These are phyloP conservation scores for Thecophora atra DNA, from an alignment of 2,888 invertebrate genomes.

Conservation along the genomic window DNA sequence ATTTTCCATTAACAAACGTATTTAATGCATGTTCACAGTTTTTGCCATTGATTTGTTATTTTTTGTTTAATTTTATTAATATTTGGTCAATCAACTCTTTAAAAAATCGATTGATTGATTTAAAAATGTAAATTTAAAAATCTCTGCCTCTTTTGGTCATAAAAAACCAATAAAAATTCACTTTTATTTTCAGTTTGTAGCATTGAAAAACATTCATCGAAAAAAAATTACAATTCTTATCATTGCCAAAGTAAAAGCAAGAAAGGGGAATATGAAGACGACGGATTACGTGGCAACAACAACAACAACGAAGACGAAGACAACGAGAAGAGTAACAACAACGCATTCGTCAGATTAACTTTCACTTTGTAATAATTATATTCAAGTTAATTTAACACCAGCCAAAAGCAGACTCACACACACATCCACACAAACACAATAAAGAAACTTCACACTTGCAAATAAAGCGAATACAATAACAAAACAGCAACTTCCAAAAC, in stretches of 20 bases:
- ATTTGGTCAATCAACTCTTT: too few species aligned
- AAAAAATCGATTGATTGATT: too few species aligned
- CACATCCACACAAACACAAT: too few species aligned
- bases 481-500: too few species aligned
- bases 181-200: slow-evolving; percentile 52
- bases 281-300: slow-evolving; percentile 31
- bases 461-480: too few species aligned
- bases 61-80: too few species aligned
- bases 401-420: too few species aligned
- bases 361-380: slow-evolving; percentile 37
- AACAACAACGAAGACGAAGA: slow-evolving; percentile 17
- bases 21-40: too few species aligned
- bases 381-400: slow-evolving; percentile 31
- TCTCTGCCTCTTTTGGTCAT: too few species aligned
- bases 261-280: slow-evolving; percentile 43
- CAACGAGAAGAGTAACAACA: slow-evolving; percentile 8
- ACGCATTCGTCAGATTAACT: slow-evolving; percentile 36
- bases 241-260: slow-evolving; percentile 43
- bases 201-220: slow-evolving; percentile 30
- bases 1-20: too few species aligned
- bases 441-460: slow-evolving; percentile 35
- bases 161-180: slow-evolving; percentile 44
- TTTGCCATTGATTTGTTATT: too few species aligned
- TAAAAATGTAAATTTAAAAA: too few species aligned
- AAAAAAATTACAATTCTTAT: slow-evolving; percentile 55